Percentiles rank a stretch among this genome's conserved stretches.
These are phyloP conservation scores for Onthophagus sagittarius DNA, from an alignment of 2,888 invertebrate genomes.

Conservation along the genomic window DNA sequence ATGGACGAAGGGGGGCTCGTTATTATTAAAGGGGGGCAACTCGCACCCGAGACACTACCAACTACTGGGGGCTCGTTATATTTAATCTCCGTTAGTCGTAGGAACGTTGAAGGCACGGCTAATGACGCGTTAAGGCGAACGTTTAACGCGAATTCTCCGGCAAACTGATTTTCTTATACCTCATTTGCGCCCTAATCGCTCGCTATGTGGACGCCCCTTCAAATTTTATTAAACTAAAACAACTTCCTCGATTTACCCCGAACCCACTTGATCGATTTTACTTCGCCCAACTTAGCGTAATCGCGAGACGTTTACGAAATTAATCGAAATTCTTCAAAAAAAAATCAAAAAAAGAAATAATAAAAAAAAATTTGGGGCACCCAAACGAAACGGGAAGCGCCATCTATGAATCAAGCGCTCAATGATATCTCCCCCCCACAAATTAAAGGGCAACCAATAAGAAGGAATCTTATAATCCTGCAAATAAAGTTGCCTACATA, in stretches of 20 bases:
- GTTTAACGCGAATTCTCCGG: background rate
- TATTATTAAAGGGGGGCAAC: background rate
- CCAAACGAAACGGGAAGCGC: background rate
- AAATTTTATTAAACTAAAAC: background rate
- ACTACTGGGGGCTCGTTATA: background rate
- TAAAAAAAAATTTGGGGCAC: no score
- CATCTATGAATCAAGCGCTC: background rate
- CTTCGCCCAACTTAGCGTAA: background rate
- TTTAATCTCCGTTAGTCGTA: background rate
- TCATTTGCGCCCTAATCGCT: conserved; percentile 17
- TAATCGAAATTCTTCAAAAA: background rate
- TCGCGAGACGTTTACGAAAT: background rate
- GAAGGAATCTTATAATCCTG: background rate
- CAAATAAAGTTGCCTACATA: no score
- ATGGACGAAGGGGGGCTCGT: background rate
- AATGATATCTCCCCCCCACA: background rate
- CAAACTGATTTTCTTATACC: conserved; percentile 26
- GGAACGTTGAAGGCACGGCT: background rate
- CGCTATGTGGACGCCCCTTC: background rate
- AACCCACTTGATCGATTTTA: background rate
- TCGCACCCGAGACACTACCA: background rate
- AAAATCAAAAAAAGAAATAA: background rate
- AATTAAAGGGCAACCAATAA: background rate
- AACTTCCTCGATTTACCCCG: background rate
- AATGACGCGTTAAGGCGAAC: background rate